These are phyloP conservation scores for Lysandra bellargus DNA, from an alignment of 2,888 invertebrate genomes.

Conservation along the genomic window DNA sequence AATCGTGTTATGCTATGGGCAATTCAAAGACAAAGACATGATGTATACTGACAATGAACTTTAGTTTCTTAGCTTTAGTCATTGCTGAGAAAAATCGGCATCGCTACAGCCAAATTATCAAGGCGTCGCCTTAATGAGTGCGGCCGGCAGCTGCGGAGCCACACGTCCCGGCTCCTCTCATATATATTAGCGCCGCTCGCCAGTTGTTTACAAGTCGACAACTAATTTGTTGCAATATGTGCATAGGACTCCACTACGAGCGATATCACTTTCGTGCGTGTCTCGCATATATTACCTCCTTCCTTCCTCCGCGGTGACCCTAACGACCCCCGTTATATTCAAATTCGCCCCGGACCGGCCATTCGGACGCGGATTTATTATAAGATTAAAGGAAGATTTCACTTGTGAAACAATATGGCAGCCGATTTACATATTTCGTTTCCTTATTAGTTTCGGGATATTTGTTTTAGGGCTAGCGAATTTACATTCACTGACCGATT, in stretches of 20 bases:
- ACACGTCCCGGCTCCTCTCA: slow-evolving; percentile 79
- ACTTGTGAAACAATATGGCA: slow-evolving; percentile 81
- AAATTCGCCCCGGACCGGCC: slow-evolving; percentile 76
- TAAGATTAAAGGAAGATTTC: slow-evolving; percentile 82
- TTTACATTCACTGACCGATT: slow-evolving; percentile 81
- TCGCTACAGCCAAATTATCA: too few relatives aligned
- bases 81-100: too few relatives aligned
- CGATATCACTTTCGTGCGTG: slow-evolving; percentile 77
- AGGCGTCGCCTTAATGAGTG: too few relatives aligned
- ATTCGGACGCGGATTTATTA: slow-evolving; percentile 82
- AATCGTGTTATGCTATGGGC: too few relatives aligned
- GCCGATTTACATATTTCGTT: slow-evolving; percentile 81
- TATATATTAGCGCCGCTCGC: slow-evolving; percentile 78
- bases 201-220: slow-evolving; percentile 79
- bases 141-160: slow-evolving; percentile 77
- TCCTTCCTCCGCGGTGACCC: slow-evolving; percentile 69
- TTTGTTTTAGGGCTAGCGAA: slow-evolving; percentile 79
- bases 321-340: slow-evolving; percentile 74
- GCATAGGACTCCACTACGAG: slow-evolving; percentile 79
- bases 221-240: slow-evolving; percentile 82
- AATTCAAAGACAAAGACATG: too few relatives aligned
- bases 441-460: slow-evolving; percentile 81
- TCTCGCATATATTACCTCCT: slow-evolving; percentile 77
- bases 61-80: too few relatives aligned
- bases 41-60: too few relatives aligned